phyloP scores from a whole-genome alignment of 1,140 invertebrate species.

The Drosophila bocqueti region DNA sequence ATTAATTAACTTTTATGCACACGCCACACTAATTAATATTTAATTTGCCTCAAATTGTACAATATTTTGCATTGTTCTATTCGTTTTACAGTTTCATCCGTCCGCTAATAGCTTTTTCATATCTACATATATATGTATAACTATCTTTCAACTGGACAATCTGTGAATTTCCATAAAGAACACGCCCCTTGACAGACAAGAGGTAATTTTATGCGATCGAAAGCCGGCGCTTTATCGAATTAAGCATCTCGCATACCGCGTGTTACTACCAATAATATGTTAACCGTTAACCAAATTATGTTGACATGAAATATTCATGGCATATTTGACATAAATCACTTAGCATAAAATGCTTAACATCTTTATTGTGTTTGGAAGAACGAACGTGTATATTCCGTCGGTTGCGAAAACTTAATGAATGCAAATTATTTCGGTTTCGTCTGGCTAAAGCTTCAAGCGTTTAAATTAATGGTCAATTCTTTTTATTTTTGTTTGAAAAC shows the following conservation, averaged over 20 bases:
- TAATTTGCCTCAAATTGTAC: constrained; percentile 65
- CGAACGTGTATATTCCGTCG: constrained; percentile 2
- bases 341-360: constrained; percentile 49
- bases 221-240: constrained; percentile 34
- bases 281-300: constrained; percentile 56
- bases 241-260: constrained; percentile 18
- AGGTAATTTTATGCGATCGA: constrained; percentile 59
- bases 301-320: constrained; percentile 49
- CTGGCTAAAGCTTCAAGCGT: constrained; percentile 15
- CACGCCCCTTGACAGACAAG: constrained; percentile 39
- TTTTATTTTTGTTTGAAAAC: constrained; percentile 7
- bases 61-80: constrained; percentile 62
- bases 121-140: neutral
- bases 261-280: constrained; percentile 40
- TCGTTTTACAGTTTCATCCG: constrained; percentile 36
- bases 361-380: constrained; percentile 34
- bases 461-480: constrained; percentile 33
- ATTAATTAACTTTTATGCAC: constrained; percentile 73
- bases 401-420: constrained; percentile 29
- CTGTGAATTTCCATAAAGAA: constrained; percentile 50
- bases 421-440: constrained; percentile 31
- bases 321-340: constrained; percentile 50
- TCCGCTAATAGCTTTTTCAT: constrained; percentile 21
- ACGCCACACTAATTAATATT: constrained; percentile 74
- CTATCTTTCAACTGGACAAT: constrained; percentile 20